Percentiles rank a stretch among this genome's conserved stretches.
Evolutionary conservation across 1,140 invertebrate genomes (phyloP).

Genomic region (Tenebrio molitor): DNA sequence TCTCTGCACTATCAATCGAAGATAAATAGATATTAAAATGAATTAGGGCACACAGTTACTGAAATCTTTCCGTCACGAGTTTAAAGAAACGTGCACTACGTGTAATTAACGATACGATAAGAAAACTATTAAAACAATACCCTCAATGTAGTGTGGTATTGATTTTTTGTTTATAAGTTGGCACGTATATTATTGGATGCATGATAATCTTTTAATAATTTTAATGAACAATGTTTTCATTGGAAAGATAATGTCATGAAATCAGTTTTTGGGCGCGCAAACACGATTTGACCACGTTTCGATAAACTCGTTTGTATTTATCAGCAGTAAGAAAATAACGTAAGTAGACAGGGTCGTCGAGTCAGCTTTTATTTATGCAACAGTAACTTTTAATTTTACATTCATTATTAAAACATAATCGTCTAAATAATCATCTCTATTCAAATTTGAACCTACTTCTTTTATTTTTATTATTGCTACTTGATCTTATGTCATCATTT

Average conservation of each 20-base stretch:
- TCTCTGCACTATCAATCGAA: constrained; percentile 6
- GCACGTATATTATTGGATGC: constrained; percentile 29
- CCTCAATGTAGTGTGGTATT: not conserved
- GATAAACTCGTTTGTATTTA: not conserved
- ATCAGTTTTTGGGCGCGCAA: constrained; percentile 5
- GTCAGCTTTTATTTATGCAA: too few species aligned
- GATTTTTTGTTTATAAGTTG: constrained; percentile 22
- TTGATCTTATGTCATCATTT: too few species aligned
- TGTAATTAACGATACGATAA: constrained; percentile 8
- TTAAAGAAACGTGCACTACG: not conserved
- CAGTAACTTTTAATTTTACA: too few species aligned
- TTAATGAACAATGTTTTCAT: not conserved
- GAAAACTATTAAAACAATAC: constrained; percentile 22
- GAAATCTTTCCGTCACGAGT: not conserved
- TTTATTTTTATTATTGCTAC: too few species aligned
- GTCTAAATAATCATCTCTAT: too few species aligned
- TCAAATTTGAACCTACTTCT: too few species aligned
- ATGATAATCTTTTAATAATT: constrained; percentile 5
- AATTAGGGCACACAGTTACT: constrained; percentile 9
- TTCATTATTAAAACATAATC: too few species aligned
- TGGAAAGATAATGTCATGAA: constrained; percentile 4
- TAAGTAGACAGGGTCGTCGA: too few species aligned
- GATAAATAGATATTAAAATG: constrained; percentile 19
- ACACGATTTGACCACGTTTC: constrained; percentile 2
- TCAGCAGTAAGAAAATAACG: too few species aligned